Percentiles rank a stretch among this genome's conserved stretches.
These are phyloP conservation scores for Cataglyphis rosenhaueri DNA, from an alignment of 2,888 invertebrate species.

Conservation along the genomic window DNA sequence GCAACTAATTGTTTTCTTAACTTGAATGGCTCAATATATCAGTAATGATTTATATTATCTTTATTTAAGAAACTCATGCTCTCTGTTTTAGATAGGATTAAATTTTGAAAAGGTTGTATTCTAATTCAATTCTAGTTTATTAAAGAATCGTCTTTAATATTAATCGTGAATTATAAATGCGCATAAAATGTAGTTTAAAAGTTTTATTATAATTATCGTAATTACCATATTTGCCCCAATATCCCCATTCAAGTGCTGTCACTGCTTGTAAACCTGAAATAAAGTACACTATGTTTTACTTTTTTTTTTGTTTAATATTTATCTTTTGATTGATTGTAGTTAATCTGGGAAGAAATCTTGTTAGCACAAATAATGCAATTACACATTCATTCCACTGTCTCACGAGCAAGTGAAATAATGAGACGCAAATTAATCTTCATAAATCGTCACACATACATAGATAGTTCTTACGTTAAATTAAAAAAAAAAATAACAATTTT, in stretches of 20 bases:
- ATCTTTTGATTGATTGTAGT: not conserved
- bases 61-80: not conserved
- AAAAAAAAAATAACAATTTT: not conserved
- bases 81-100: not conserved
- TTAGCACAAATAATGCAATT: not conserved
- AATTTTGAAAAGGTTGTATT: not conserved
- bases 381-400: not conserved
- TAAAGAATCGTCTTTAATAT: not conserved
- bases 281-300: conserved; percentile 19
- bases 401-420: not conserved
- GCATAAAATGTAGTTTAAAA: not conserved
- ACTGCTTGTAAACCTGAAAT: conserved; percentile 70
- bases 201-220: conserved; percentile 3
- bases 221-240: conserved; percentile 76
- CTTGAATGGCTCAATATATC: not conserved
- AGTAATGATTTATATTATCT: not conserved
- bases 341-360: not conserved
- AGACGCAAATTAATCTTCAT: conserved; percentile 3
- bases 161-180: not conserved
- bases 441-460: not conserved
- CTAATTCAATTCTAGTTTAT: not conserved
- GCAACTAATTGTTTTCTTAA: not conserved
- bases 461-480: not conserved
- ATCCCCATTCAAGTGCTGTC: conserved; percentile 73
- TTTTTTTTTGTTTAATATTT: not conserved